Conservation (phyloP, 2,888 invertebrate genomes). For the Seira musarum region DNA sequence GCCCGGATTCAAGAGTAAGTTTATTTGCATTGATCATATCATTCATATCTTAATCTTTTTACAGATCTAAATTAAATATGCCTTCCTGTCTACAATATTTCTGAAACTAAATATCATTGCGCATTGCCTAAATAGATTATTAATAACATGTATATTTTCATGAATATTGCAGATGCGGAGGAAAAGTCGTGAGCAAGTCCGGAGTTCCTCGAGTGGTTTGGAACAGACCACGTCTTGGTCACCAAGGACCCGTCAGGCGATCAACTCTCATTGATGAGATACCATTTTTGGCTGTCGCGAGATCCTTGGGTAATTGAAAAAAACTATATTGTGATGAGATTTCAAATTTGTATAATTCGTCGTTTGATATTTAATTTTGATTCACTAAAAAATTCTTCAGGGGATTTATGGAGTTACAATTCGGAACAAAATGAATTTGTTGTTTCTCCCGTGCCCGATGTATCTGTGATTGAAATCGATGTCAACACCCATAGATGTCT, state of each 20-base stretch:
- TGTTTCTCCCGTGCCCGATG: conserved; percentile 98
- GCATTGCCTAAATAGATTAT: too few species aligned
- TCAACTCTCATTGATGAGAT: conserved; percentile 94
- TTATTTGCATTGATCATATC: too few species aligned
- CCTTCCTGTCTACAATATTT: too few species aligned
- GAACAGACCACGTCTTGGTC: conserved; percentile 91
- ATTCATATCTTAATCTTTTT: too few species aligned
- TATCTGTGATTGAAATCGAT: conserved; percentile 87
- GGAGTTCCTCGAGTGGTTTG: conserved; percentile 98
- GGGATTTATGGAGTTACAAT: conserved; percentile 98
- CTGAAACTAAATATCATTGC: too few species aligned
- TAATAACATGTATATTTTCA: neutral
- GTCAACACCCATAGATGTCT: conserved; percentile 84
- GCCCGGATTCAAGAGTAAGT: conserved; percentile 64
- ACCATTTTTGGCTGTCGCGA: conserved; percentile 95
- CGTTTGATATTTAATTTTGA: conserved; percentile 35
- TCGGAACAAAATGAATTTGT: conserved; percentile 91
- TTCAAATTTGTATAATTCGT: too few species aligned
- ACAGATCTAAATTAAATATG: too few species aligned
- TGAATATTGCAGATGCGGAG: conserved; percentile 65
- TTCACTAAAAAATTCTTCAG: too few species aligned
- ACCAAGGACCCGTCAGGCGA: conserved; percentile 89
- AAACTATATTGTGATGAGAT: neutral
- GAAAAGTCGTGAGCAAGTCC: conserved; percentile 78
- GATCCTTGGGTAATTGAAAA: conserved; percentile 83